phyloP scores from a whole-genome alignment of 2,888 invertebrate genomes.

The Drosophila barbarae region DNA sequence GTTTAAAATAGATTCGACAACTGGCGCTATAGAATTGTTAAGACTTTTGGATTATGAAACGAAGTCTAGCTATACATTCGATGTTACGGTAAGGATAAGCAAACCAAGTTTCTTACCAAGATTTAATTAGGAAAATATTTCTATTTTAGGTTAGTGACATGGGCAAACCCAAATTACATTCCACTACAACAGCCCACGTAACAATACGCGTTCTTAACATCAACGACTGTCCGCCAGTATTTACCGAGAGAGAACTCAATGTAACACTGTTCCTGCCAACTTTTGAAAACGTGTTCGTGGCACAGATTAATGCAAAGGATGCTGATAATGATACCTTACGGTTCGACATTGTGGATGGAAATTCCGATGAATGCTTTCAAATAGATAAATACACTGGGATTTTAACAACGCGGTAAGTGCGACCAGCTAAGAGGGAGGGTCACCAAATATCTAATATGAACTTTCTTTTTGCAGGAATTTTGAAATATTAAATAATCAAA shows the following conservation, averaged over 20 bases:
- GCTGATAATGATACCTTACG: conserved; percentile 85
- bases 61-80: conserved; percentile 86
- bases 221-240: conserved; percentile 94
- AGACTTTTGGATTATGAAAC: conserved; percentile 90
- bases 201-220: conserved; percentile 88
- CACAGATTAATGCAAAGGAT: conserved; percentile 86
- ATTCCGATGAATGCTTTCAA: conserved; percentile 86
- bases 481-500: conserved; percentile 82
- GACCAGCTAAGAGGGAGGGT: neutral
- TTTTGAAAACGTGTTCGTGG: conserved; percentile 87
- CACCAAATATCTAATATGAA: conserved; percentile 17
- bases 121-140: neutral
- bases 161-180: conserved; percentile 90
- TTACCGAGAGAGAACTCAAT: conserved; percentile 85
- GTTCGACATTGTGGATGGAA: conserved; percentile 92
- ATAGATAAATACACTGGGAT: conserved; percentile 85
- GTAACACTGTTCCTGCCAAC: conserved; percentile 90
- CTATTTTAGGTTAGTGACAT: conserved; percentile 85
- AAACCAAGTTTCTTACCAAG: neutral
- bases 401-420: conserved; percentile 81
- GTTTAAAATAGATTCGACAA: conserved; percentile 92
- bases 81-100: conserved; percentile 83
- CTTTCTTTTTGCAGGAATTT: conserved; percentile 72
- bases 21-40: conserved; percentile 91
- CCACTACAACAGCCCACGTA: conserved; percentile 89